phyloP scores from a whole-genome alignment of 2,888 invertebrate genomes.

The Liopterus haemorrhoidalis region DNA sequence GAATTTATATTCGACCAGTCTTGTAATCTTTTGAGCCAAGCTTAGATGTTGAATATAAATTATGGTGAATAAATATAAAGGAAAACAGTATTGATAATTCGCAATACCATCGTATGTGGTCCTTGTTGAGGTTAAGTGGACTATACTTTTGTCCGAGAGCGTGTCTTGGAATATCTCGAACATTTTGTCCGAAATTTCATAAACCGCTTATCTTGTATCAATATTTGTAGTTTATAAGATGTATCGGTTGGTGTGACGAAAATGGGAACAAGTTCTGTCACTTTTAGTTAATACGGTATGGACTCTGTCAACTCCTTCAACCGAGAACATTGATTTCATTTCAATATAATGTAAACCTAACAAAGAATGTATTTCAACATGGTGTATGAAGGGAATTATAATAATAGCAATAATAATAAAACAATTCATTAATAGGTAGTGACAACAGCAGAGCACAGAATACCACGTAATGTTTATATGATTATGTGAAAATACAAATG shows the following conservation, averaged over 20 bases:
- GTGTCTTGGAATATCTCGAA: constrained; percentile 44
- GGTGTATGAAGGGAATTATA: too few relatives aligned
- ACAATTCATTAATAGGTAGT: too few relatives aligned
- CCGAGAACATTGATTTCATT: too few relatives aligned
- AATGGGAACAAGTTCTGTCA: constrained; percentile 15
- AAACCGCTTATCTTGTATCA: constrained; percentile 47
- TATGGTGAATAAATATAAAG: constrained; percentile 42
- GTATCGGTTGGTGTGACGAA: constrained; percentile 36
- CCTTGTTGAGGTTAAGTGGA: constrained; percentile 19
- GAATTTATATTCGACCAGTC: constrained; percentile 33
- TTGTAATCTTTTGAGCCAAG: constrained; percentile 37
- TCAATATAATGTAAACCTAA: too few relatives aligned
- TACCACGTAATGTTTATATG: too few relatives aligned
- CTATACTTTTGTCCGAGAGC: constrained; percentile 40
- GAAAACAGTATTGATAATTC: constrained; percentile 31
- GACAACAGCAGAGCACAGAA: too few relatives aligned
- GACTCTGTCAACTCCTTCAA: not conserved
- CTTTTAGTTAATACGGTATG: constrained; percentile 13
- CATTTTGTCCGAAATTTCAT: constrained; percentile 47
- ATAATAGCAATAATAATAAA: too few relatives aligned
- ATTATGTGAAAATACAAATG: too few relatives aligned
- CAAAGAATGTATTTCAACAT: too few relatives aligned
- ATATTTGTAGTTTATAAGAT: constrained; percentile 47
- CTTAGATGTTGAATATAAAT: constrained; percentile 42
- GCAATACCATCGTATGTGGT: constrained; percentile 4